Percentiles rank a stretch among this genome's conserved stretches.
phyloP scores from a whole-genome alignment of 2,888 invertebrate genomes.

The Morpho deidamia region DNA sequence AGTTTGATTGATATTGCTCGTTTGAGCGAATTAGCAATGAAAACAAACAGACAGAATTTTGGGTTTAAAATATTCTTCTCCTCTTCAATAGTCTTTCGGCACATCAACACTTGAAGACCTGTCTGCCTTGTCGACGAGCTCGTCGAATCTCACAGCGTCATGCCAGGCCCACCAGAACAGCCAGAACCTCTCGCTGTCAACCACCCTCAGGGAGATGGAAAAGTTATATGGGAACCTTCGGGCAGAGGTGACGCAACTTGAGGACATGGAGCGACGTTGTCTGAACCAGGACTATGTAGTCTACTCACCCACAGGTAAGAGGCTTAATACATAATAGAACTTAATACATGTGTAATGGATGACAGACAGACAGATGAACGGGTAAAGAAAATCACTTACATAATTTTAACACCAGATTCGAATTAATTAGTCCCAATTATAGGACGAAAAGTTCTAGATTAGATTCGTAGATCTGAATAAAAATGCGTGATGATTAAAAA shows the following conservation, averaged over 20 bases:
- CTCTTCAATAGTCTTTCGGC: too few relatives aligned
- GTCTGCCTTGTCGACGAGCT: not conserved
- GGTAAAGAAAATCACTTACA: too few relatives aligned
- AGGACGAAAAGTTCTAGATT: too few relatives aligned
- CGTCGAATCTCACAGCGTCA: not conserved
- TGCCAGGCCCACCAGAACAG: constrained; percentile 3
- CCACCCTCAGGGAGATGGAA: constrained; percentile 1
- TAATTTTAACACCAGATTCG: too few relatives aligned
- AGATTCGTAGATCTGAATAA: too few relatives aligned
- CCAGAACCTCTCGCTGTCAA: constrained; percentile 1
- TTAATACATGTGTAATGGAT: not conserved
- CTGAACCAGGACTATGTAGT: constrained; percentile 49
- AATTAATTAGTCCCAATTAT: too few relatives aligned
- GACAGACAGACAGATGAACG: too few relatives aligned
- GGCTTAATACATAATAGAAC: not conserved
- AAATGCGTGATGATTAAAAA: too few relatives aligned
- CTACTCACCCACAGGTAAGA: constrained; percentile 61
- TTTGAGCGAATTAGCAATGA: too few relatives aligned
- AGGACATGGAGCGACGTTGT: constrained; percentile 41
- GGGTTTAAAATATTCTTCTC: too few relatives aligned
- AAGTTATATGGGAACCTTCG: constrained; percentile 10
- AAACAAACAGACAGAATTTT: too few relatives aligned
- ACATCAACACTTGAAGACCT: constrained; percentile 2
- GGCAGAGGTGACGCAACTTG: constrained; percentile 22
- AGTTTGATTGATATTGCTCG: too few relatives aligned